These are phyloP conservation scores for Chalcis sispes DNA, from an alignment of 2,888 invertebrate species.

Conservation along the genomic window DNA sequence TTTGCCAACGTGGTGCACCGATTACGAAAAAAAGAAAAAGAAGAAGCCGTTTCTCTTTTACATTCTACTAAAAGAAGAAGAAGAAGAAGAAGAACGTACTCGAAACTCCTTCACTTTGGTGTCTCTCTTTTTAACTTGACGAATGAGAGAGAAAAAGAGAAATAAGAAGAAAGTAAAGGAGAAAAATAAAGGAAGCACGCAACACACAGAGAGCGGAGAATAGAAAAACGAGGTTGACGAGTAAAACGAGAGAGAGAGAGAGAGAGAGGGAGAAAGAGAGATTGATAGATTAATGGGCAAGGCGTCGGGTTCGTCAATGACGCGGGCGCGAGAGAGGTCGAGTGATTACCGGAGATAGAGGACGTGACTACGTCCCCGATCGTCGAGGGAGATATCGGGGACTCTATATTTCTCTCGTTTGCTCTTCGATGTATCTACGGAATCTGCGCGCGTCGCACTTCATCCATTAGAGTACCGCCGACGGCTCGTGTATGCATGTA, in stretches of 20 bases:
- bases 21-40: constrained; percentile 3
- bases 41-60: too few relatives aligned
- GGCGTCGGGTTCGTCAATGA: constrained; percentile 12
- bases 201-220: too few relatives aligned
- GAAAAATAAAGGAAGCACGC: neutral
- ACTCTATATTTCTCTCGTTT: neutral
- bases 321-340: constrained; percentile 9
- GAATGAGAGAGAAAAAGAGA: too few relatives aligned
- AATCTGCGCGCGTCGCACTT: constrained; percentile 30
- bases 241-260: constrained; percentile 8
- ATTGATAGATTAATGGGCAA: too few relatives aligned
- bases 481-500: too few relatives aligned
- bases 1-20: neutral
- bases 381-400: constrained; percentile 23
- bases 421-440: constrained; percentile 32
- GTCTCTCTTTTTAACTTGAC: too few relatives aligned
- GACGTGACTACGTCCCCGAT: constrained; percentile 52
- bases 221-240: constrained; percentile 2
- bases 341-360: constrained; percentile 39
- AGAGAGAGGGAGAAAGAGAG: constrained; percentile 1
- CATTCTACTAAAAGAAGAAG: too few relatives aligned
- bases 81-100: too few relatives aligned
- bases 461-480: constrained; percentile 39
- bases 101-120: too few relatives aligned
- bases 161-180: neutral